phyloP scores from a whole-genome alignment of 2,888 invertebrate species.

The Glaucopsyche alexis region DNA sequence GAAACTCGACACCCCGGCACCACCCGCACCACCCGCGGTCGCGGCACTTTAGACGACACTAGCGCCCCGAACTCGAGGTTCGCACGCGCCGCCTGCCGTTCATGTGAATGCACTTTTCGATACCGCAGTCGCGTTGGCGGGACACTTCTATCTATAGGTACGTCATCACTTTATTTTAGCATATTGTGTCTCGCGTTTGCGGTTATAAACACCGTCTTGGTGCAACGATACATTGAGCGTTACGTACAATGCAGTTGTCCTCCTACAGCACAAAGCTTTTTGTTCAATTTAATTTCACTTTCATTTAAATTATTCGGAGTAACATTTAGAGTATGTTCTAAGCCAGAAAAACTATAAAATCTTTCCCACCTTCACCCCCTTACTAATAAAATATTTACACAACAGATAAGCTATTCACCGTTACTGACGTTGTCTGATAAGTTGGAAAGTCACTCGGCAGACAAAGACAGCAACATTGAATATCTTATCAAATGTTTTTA shows the following conservation, averaged over 20 bases:
- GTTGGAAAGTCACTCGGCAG: too few relatives aligned
- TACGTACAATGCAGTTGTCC: neutral
- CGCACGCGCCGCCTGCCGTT: constrained; percentile 28
- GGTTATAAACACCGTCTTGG: constrained; percentile 26
- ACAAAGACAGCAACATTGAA: too few relatives aligned
- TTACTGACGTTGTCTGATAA: too few relatives aligned
- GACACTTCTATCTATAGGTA: constrained; percentile 29
- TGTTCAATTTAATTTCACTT: neutral
- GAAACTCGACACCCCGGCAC: constrained; percentile 35
- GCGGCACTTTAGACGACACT: constrained; percentile 30
- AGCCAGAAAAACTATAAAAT: neutral
- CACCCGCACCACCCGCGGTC: too few relatives aligned
- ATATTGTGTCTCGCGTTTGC: constrained; percentile 19
- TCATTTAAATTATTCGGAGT: neutral
- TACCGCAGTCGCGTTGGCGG: constrained; percentile 33
- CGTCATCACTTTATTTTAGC: constrained; percentile 27
- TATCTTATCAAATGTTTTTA: too few relatives aligned
- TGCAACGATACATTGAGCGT: constrained; percentile 19
- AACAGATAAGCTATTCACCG: too few relatives aligned
- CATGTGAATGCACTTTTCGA: constrained; percentile 22
- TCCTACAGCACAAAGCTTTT: neutral
- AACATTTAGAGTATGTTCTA: neutral
- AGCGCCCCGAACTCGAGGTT: constrained; percentile 28
- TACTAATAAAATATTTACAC: too few relatives aligned
- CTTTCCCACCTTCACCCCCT: neutral